Percentiles rank a stretch among this genome's conserved stretches.
These are phyloP conservation scores for Muricea muricata DNA, from an alignment of 92 coral and sea anemone genomes.

Conservation along the genomic window DNA sequence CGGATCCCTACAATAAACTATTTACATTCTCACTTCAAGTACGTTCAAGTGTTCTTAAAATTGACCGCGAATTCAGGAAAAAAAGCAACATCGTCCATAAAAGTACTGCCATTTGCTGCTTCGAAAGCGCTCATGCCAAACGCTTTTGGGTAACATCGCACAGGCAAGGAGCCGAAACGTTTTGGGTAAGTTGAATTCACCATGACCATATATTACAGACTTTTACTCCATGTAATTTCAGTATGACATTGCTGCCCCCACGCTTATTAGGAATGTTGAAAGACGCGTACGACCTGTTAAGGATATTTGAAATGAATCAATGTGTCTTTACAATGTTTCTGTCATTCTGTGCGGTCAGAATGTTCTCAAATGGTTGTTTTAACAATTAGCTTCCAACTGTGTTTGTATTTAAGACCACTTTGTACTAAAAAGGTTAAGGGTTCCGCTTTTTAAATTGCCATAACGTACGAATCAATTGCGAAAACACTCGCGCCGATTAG, in stretches of 20 bases:
- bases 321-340: background rate
- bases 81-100: background rate
- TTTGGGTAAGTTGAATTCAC: background rate
- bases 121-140: background rate
- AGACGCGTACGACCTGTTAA: background rate
- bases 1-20: constrained; percentile 20
- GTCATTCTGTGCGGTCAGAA: background rate
- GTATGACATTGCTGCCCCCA: background rate
- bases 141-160: background rate
- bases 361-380: constrained; percentile 30
- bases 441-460: background rate
- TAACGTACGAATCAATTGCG: background rate
- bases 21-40: background rate
- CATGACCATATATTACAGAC: background rate
- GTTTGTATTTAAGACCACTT: constrained; percentile 4
- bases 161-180: background rate
- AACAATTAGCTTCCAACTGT: constrained; percentile 35
- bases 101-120: background rate
- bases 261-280: background rate
- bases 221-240: background rate
- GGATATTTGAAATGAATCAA: constrained; percentile 1
- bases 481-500: background rate
- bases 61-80: background rate
- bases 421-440: constrained; percentile 28
- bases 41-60: background rate